Percentiles rank a stretch among this genome's conserved stretches.
phyloP scores from a whole-genome alignment of 2,113 vertebrate genomes.

The Procavia capensis region DNA sequence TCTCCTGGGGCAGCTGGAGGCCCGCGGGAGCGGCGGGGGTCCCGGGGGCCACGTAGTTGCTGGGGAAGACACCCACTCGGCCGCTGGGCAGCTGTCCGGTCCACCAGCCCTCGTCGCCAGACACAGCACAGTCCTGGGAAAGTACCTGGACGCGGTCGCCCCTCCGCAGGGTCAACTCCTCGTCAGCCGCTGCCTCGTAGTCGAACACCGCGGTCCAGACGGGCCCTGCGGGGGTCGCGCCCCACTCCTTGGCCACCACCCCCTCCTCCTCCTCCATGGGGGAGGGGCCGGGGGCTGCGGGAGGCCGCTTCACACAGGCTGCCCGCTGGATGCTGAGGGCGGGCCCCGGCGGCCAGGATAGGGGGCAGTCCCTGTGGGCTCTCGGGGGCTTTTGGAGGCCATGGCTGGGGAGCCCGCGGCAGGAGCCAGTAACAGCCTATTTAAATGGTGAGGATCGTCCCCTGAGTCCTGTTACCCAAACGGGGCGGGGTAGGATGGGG shows the following conservation, averaged over 20 bases:
- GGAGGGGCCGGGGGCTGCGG: constrained; percentile 76
- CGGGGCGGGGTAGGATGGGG: constrained; percentile 22
- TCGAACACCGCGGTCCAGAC: constrained; percentile 95
- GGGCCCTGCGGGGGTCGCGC: constrained; percentile 78
- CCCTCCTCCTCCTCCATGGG: constrained; percentile 80
- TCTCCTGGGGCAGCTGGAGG: constrained; percentile 87
- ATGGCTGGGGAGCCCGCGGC: constrained; percentile 56
- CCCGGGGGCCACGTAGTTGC: constrained; percentile 90
- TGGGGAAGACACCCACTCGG: constrained; percentile 95
- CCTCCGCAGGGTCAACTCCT: constrained; percentile 92
- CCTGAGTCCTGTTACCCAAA: constrained; percentile 9
- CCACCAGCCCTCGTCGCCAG: constrained; percentile 97
- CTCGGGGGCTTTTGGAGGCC: constrained; percentile 56
- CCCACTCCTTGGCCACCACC: constrained; percentile 62
- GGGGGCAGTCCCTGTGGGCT: constrained; percentile 56
- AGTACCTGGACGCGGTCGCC: constrained; percentile 94
- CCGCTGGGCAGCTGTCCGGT: constrained; percentile 93
- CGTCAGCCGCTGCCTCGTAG: constrained; percentile 94
- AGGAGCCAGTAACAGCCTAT: constrained; percentile 23
- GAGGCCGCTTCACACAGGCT: constrained; percentile 73
- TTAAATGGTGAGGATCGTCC: constrained; percentile 24
- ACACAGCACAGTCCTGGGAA: constrained; percentile 94
- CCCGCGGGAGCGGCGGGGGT: constrained; percentile 57
- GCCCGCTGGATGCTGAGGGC: constrained; percentile 68
- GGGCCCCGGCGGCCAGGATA: constrained; percentile 40